Conservation (phyloP, 2,888 invertebrate genomes). For the Hedychridium roseum region DNA sequence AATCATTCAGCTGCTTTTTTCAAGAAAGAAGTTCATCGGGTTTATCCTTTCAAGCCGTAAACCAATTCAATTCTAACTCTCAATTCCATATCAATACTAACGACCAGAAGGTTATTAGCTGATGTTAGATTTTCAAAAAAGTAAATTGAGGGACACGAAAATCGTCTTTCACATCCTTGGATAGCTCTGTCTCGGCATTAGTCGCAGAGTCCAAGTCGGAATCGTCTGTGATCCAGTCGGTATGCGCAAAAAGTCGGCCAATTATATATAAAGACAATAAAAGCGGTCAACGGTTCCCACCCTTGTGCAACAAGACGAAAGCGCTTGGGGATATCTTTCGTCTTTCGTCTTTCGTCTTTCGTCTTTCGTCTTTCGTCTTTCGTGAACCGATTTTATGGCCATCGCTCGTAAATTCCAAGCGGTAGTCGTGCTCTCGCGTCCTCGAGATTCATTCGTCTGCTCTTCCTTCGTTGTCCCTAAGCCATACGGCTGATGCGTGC, state of each 20-base stretch:
- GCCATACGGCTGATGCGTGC: slow-evolving; percentile 48
- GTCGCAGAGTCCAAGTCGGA: slow-evolving; percentile 30
- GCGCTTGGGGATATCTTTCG: no score
- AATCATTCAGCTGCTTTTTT: no score
- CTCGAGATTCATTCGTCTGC: slow-evolving; percentile 31
- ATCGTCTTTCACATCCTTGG: no score
- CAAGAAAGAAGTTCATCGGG: no score
- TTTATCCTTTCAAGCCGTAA: no score
- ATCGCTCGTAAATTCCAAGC: slow-evolving; percentile 57
- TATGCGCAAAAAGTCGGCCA: slow-evolving; percentile 54
- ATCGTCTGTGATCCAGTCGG: slow-evolving; percentile 28
- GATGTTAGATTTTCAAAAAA: no score
- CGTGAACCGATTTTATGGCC: slow-evolving; percentile 56
- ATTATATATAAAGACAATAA: slow-evolving; percentile 60
- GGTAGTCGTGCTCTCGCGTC: no score
- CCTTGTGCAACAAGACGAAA: slow-evolving; percentile 18
- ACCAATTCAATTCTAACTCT: no score
- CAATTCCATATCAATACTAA: no score
- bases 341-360: slow-evolving; percentile 1
- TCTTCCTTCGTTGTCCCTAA: slow-evolving; percentile 24
- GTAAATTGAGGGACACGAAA: neutral
- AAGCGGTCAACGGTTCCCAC: slow-evolving; percentile 39
- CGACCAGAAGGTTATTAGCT: no score
- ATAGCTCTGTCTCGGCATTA: no score
- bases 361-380: slow-evolving; percentile 6